phyloP scores from a whole-genome alignment of 2,113 vertebrate genomes.

The Rhinolophus ferrumequinum region DNA sequence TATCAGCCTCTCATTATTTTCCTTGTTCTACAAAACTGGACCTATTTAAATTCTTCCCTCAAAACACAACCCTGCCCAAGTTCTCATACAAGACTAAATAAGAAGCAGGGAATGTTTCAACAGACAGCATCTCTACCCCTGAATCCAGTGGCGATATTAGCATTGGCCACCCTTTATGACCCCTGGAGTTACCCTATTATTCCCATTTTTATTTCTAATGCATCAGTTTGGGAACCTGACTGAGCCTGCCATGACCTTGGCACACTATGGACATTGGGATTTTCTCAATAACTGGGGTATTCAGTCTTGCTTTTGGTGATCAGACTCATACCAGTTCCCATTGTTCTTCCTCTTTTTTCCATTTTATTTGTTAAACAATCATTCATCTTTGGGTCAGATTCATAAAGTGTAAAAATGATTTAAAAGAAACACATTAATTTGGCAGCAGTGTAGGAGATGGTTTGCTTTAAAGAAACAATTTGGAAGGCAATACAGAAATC shows the following conservation, averaged over 20 bases:
- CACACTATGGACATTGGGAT: background rate
- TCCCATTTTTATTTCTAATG: conserved; percentile 32
- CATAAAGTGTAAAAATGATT: conserved; percentile 1
- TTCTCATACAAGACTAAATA: conserved; percentile 10
- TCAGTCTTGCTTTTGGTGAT: background rate
- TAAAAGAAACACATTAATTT: background rate
- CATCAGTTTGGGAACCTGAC: background rate
- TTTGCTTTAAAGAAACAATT: background rate
- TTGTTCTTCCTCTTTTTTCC: background rate
- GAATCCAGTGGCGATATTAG: background rate
- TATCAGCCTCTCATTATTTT: background rate
- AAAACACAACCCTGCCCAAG: background rate
- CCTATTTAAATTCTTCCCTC: background rate
- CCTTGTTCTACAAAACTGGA: background rate
- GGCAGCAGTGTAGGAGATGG: background rate
- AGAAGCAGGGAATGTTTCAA: background rate
- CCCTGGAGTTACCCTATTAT: background rate
- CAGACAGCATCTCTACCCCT: background rate
- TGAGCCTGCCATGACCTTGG: background rate
- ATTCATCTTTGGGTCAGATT: background rate
- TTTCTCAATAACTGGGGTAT: background rate
- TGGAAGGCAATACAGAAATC: background rate
- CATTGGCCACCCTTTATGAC: background rate
- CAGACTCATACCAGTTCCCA: background rate
- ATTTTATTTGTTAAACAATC: conserved; percentile 5